These are phyloP conservation scores for Lasioglossum villosulum DNA, from an alignment of 2,888 invertebrate species.

Conservation along the genomic window DNA sequence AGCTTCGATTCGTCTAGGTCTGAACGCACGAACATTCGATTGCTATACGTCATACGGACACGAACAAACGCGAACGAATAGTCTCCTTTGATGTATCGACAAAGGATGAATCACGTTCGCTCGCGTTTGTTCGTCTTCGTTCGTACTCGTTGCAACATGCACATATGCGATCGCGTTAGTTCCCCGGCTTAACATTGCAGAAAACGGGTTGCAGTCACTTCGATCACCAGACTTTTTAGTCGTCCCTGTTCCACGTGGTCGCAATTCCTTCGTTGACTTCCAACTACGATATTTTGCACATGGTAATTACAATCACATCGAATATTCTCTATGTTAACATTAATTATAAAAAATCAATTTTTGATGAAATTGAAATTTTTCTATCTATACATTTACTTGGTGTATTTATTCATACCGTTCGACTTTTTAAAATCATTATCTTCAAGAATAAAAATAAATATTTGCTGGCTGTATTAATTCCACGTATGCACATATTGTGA, in stretches of 20 bases:
- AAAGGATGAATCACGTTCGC: not conserved
- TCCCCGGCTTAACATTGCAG: not conserved
- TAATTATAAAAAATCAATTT: not conserved
- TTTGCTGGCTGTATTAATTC: not conserved
- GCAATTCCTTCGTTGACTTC: not conserved
- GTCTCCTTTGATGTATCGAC: constrained; percentile 8
- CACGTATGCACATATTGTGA: too few relatives aligned
- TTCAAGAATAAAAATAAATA: not conserved
- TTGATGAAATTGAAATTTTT: not conserved
- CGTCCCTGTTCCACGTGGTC: not conserved
- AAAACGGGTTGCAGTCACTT: not conserved
- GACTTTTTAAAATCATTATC: not conserved
- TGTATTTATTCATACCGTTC: not conserved
- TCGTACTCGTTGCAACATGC: not conserved
- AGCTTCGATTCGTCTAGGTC: not conserved
- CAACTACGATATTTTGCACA: not conserved
- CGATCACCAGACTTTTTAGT: not conserved
- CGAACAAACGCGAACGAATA: constrained; percentile 3
- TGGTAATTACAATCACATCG: too few relatives aligned
- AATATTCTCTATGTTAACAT: not conserved
- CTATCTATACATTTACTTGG: not conserved
- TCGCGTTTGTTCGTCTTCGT: not conserved
- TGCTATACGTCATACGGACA: not conserved
- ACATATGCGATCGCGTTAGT: not conserved
- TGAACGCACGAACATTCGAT: not conserved